Evolutionary conservation across 2,888 invertebrate species (phyloP).

Genomic region (Aspidiotus rigidus): DNA sequence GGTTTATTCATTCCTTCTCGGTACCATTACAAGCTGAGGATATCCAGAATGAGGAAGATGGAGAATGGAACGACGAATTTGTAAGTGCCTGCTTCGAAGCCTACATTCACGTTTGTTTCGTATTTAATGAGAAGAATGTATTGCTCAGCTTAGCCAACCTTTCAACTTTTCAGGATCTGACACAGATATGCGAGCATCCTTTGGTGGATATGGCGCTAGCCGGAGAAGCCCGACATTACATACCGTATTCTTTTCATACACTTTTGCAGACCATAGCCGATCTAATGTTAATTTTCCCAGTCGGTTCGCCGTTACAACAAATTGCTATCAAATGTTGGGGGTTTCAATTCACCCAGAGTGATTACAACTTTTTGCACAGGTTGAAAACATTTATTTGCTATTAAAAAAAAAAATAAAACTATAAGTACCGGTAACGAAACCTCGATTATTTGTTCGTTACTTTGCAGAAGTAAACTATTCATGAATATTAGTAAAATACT

Average conservation of each 20-base stretch:
- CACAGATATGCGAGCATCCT: constrained; percentile 58
- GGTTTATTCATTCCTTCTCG: constrained; percentile 75
- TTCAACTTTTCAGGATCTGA: constrained; percentile 11
- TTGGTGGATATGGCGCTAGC: constrained; percentile 69
- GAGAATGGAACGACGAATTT: constrained; percentile 31
- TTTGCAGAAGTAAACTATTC: constrained; percentile 73
- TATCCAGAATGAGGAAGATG: constrained; percentile 23
- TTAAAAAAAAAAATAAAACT: not conserved
- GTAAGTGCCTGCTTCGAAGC: constrained; percentile 1
- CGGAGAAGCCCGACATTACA: constrained; percentile 45
- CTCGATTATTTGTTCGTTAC: constrained; percentile 42
- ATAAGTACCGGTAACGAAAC: not conserved
- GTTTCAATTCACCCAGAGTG: constrained; percentile 74
- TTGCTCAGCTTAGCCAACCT: not conserved
- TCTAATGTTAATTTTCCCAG: constrained; percentile 76
- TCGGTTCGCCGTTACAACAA: constrained; percentile 77
- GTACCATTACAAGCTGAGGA: constrained; percentile 27
- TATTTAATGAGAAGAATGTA: too few relatives aligned
- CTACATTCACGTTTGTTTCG: not conserved
- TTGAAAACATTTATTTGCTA: constrained; percentile 6
- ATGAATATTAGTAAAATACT: constrained; percentile 92
- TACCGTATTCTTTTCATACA: constrained; percentile 67
- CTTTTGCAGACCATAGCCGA: constrained; percentile 85
- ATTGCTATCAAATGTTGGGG: constrained; percentile 93
- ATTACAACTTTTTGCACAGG: constrained; percentile 79